These are phyloP conservation scores for Silurus asotus DNA, from an alignment of 2,113 vertebrate genomes.

Conservation along the genomic window DNA sequence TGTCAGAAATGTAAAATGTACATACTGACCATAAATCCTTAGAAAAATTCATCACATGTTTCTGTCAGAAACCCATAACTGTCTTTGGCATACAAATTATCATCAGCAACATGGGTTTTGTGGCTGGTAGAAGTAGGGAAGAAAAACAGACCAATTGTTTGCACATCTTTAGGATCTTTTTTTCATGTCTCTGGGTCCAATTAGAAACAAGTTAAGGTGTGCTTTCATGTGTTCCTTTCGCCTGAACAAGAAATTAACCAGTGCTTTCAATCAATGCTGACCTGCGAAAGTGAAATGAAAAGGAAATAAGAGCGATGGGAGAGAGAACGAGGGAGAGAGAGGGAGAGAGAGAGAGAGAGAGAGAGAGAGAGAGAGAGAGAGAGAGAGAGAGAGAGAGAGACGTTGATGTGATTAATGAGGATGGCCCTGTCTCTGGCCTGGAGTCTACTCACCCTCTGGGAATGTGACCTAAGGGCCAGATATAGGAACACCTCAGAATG, in stretches of 20 bases:
- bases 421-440: conserved; percentile 72
- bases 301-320: conserved; percentile 57
- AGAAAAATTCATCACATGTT: not conserved
- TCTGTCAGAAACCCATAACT: conserved; percentile 27
- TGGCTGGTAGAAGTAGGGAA: not conserved
- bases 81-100: conserved; percentile 5
- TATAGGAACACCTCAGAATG: conserved; percentile 60
- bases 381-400: conserved; percentile 1
- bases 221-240: conserved; percentile 64
- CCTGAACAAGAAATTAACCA: conserved; percentile 70
- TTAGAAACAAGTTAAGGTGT: conserved; percentile 72
- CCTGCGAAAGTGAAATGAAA: conserved; percentile 68
- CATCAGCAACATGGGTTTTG: not conserved
- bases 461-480: conserved; percentile 66
- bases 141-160: conserved; percentile 30
- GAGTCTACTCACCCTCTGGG: conserved; percentile 65
- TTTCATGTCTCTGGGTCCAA: conserved; percentile 57
- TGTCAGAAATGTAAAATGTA: no score
- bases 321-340: conserved; percentile 36
- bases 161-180: conserved; percentile 40
- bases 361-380: conserved; percentile 29
- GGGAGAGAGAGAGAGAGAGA: not conserved
- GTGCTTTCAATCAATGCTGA: conserved; percentile 75
- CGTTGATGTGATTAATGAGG: conserved; percentile 76
- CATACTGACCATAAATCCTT: no score